Evolutionary conservation across 2,797 vertebrate genomes (phyloP).

Genomic region (Onychomys leucogaster): DNA sequence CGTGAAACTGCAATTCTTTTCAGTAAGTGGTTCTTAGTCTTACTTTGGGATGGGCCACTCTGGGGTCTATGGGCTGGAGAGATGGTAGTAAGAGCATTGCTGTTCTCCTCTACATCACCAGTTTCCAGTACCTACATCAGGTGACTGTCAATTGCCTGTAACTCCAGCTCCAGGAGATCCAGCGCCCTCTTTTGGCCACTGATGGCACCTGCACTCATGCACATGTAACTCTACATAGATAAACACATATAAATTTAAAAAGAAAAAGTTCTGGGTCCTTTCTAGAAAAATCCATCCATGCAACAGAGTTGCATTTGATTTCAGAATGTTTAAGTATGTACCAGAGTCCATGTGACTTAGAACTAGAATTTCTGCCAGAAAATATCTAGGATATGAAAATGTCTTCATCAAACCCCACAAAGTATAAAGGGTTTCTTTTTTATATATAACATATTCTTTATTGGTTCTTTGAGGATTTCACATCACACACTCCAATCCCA

Average conservation of each 20-base stretch:
- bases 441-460: background rate
- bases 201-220: background rate
- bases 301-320: background rate
- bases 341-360: background rate
- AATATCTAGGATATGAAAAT: conserved; percentile 3
- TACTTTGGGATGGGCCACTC: conserved; percentile 3
- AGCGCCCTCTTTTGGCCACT: background rate
- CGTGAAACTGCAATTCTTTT: background rate
- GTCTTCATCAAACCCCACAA: background rate
- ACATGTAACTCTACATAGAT: background rate
- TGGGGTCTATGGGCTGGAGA: background rate
- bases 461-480: background rate
- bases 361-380: background rate
- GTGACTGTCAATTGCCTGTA: background rate
- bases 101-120: background rate
- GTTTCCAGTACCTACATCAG: background rate
- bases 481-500: background rate
- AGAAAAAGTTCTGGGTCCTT: background rate
- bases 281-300: background rate
- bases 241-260: background rate
- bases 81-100: background rate
- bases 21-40: background rate
- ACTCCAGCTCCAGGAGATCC: background rate
- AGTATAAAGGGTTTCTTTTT: background rate
- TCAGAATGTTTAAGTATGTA: background rate